Evolutionary conservation across 2,113 vertebrate genomes (phyloP).

Genomic region (Centropus unirufus): DNA sequence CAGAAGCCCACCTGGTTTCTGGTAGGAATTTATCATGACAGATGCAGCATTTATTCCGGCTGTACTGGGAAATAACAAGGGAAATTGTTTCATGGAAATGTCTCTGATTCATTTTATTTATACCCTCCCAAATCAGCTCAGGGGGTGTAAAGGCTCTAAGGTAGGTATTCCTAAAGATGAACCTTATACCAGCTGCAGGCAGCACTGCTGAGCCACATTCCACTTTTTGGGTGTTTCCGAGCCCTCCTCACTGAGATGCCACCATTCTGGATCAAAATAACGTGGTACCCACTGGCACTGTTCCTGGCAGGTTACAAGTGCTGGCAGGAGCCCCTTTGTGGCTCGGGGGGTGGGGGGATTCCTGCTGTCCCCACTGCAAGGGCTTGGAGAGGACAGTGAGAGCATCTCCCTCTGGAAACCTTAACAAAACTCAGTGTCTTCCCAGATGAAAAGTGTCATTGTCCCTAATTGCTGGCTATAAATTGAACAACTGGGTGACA

Average conservation of each 20-base stretch:
- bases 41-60: background rate
- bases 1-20: background rate
- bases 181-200: background rate
- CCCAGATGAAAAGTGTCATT: background rate
- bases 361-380: background rate
- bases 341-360: background rate
- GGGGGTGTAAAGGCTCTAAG: background rate
- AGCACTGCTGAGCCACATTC: background rate
- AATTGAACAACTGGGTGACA: background rate
- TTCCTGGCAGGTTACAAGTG: fast-evolving
- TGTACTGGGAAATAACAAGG: background rate
- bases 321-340: background rate
- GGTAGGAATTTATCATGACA: background rate
- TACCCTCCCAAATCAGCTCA: background rate
- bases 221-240: background rate
- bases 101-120: background rate
- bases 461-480: background rate
- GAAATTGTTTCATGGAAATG: background rate
- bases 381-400: background rate
- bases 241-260: background rate
- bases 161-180: background rate
- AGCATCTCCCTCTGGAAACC: background rate
- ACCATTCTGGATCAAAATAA: background rate
- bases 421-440: background rate
- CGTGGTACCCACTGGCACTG: fast-evolving